A percentile compares a stretch with the other conserved stretches of the same genome.
Evolutionary conservation across 2,113 vertebrate species (phyloP).

Genomic region (Macquaria ambigua): DNA sequence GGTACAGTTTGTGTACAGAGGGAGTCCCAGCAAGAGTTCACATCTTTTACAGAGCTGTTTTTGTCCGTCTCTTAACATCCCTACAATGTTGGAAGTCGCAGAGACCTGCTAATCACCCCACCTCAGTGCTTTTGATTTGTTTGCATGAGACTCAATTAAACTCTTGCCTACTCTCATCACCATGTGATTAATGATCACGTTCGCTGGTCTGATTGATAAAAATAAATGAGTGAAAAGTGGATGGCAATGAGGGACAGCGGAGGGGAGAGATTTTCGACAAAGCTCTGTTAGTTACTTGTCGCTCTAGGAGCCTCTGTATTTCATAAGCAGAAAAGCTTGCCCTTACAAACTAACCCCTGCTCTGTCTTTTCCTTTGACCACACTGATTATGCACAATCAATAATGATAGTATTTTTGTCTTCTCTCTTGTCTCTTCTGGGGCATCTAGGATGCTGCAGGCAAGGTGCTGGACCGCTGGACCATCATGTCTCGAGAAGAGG

Average conservation of each 20-base stretch:
- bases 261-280: slow-evolving; percentile 39
- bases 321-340: slow-evolving; percentile 81
- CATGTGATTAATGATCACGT: slow-evolving; percentile 81
- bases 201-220: slow-evolving; percentile 57
- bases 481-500: slow-evolving; percentile 99
- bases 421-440: slow-evolving; percentile 88
- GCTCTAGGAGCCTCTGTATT: slow-evolving; percentile 82
- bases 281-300: slow-evolving; percentile 76
- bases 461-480: slow-evolving; percentile 99
- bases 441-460: slow-evolving; percentile 97
- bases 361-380: slow-evolving; percentile 68
- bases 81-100: slow-evolving; percentile 75
- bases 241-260: slow-evolving; percentile 35
- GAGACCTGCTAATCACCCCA: slow-evolving; percentile 78
- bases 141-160: slow-evolving; percentile 83
- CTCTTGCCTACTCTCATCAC: slow-evolving; percentile 75
- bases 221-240: slow-evolving; percentile 25
- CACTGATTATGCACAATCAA: slow-evolving; percentile 92
- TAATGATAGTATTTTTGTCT: slow-evolving; percentile 91
- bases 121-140: slow-evolving; percentile 76
- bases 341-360: slow-evolving; percentile 82
- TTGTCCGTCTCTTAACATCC: slow-evolving; percentile 73
- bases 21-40: slow-evolving; percentile 76
- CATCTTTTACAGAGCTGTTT: slow-evolving; percentile 74
- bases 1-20: slow-evolving; percentile 68